Base-by-base conservation (phyloP, 2,797 vertebrate species). In the Vespertilio murinus region DNA sequence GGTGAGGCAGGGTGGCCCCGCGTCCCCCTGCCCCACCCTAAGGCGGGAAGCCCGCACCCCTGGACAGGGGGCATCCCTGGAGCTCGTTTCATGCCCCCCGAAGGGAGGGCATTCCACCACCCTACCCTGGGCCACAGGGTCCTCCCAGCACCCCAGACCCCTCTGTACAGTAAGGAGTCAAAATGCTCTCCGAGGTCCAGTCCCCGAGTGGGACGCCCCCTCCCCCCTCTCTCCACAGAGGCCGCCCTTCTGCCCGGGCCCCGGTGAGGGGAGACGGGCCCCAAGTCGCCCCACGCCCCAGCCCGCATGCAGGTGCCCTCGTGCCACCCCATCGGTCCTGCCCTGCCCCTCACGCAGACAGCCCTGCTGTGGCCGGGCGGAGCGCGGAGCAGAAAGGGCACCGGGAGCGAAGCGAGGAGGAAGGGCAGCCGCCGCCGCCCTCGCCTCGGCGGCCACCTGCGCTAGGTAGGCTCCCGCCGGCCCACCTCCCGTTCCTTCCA, bases 401-500 rank as follows among this genome's bases (percentile, higher is more conserved):
- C 73, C 93, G 5, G 83, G 89, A 93, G 75, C 91, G 14, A 23
- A 73, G 94, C 74, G 20, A 92, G 88, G 83, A 94, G 45, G 93
- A 88, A 30, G 16, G 96, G 96, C 93, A 56, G 95, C 77, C 3
- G 59, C 77, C 5, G 12, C 42, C 85, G 84, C 91, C 11, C 9
- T 28, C 13, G 30, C 84, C 86, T 88, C 35, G 81, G 91, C 71
- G 52, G 30, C 96, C 95, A 89, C 91, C 96, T 91, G 96, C 49
- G 73, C 96, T 97, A 97, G 97, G 97, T 97, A 97, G 96, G 97
- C 96, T 91, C 94, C 94, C 64, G 83, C 86, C 73, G 49, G 22
- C 77, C 64, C 90, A 93, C 95, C 94, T 73, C 88, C 65, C 64
- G 95, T 80, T 89, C 93, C 93, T 81, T 80, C 42, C 90, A 85